Evolutionary conservation across 2,113 vertebrate species (phyloP), one percentile per base, ranked within the genome.

Genomic region (Falco punctatus): DNA sequence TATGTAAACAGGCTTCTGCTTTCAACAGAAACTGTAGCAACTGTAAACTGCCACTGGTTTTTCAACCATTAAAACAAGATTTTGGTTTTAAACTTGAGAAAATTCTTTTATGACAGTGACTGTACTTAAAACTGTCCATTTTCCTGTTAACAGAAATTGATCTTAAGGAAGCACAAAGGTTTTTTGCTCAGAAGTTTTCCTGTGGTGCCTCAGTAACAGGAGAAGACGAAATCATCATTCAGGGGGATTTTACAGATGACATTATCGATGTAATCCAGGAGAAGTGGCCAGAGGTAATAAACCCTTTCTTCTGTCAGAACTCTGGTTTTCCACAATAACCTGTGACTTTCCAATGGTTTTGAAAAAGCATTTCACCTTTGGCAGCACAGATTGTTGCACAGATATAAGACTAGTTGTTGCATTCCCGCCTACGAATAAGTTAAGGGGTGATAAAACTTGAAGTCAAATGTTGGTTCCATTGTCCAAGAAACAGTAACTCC

Each of bases 151-250:
- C 98, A 99, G 99, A 99, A 98, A 99, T 99, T 9, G 99, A 99
- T 54, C 99, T 99, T 80, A 99, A 99, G 98, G 99, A 99, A 98
- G 99, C 99, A 98, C 99, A 99, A 98, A 98, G 99, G 88, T 99
- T 99, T 98, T 99, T 99, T 98, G 99, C 99, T 98, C 99, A 99
- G 95, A 99, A 99, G 95, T 99, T 99, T 98, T 99, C 99, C 96
- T 99, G 99, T 24, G 99, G 99, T 97, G 99, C 99, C 97, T 99
- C 99, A 32, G 99, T 99, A 86, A 99, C 99, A 66, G 99, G 99
- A 58, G 99, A 99, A 96, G 99, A 99, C 51, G 99, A 99, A 97
- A 99, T 99, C 91, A 99, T 99, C 98, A 99, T 99, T 98, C 99
- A 99, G 99, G 99, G 99, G 96, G 99, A 99, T 97, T 99, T 99